Evolutionary conservation across 1,140 invertebrate species (phyloP).

Genomic region (Saccostrea echinata): DNA sequence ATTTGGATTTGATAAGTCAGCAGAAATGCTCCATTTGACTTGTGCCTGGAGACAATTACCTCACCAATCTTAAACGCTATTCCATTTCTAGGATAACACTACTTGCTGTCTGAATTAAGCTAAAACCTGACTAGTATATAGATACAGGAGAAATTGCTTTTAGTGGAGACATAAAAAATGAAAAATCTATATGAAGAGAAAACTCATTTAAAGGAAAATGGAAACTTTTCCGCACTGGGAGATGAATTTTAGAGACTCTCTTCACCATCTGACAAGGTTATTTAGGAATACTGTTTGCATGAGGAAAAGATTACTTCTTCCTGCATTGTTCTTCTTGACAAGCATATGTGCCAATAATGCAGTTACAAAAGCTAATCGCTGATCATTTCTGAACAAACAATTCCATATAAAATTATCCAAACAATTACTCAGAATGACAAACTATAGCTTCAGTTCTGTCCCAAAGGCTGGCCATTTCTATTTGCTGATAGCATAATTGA

Average conservation of each 20-base stretch:
- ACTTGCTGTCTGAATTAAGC: background rate
- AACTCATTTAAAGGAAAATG: conserved; percentile 13
- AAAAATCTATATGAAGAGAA: conserved; percentile 9
- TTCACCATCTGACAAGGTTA: background rate
- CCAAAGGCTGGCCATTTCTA: background rate
- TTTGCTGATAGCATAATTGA: conserved; percentile 8
- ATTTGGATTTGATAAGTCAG: background rate
- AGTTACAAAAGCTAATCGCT: background rate
- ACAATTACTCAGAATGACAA: background rate
- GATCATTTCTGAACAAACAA: conserved; percentile 1
- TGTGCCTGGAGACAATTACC: background rate
- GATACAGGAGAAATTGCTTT: conserved; percentile 17
- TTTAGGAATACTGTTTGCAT: background rate
- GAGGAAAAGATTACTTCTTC: conserved; percentile 8
- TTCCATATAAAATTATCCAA: conserved; percentile 7
- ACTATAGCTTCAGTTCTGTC: background rate
- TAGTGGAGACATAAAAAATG: background rate
- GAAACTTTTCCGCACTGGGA: background rate
- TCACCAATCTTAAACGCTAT: background rate
- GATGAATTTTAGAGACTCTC: background rate
- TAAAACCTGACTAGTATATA: background rate
- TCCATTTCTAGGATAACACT: conserved; percentile 7
- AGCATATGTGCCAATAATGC: background rate
- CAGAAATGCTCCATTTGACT: background rate
- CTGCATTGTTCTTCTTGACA: background rate